A percentile compares a stretch with the other conserved stretches of the same genome.
Conservation (phyloP, 2,888 invertebrate species). For the Ennomos quercinarius region DNA sequence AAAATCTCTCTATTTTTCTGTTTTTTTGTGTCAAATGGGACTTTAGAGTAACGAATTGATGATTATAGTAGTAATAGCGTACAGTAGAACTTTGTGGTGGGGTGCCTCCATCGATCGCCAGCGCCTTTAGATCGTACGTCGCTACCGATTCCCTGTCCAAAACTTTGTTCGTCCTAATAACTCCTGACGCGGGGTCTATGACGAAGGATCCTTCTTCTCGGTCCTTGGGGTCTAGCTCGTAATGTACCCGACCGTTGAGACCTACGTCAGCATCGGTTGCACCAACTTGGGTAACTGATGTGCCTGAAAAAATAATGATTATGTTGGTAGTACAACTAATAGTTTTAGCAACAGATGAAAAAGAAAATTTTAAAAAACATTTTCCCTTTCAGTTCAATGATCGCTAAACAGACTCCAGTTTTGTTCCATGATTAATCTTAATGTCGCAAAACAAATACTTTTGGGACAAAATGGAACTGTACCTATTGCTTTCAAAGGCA, state of each 20-base stretch:
- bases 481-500: no score
- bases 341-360: no score
- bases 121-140: slow-evolving; percentile 93
- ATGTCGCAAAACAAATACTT: no score
- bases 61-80: slow-evolving; percentile 53
- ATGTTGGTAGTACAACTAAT: neutral
- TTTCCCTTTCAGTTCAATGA: no score
- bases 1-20: no score
- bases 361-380: no score
- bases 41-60: no score
- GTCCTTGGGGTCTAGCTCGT: slow-evolving; percentile 90
- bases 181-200: slow-evolving; percentile 96
- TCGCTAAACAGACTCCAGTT: no score
- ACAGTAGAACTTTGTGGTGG: slow-evolving; percentile 89
- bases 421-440: no score
- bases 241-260: slow-evolving; percentile 94
- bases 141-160: slow-evolving; percentile 96
- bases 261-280: slow-evolving; percentile 95
- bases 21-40: no score
- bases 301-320: slow-evolving; percentile 69
- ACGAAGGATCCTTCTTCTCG: slow-evolving; percentile 95
- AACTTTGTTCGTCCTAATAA: slow-evolving; percentile 94
- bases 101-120: slow-evolving; percentile 95
- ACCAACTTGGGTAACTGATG: slow-evolving; percentile 91
- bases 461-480: no score